Evolutionary conservation across 2,113 vertebrate genomes (phyloP).

Genomic region (Thalassarche chlororhynchos): DNA sequence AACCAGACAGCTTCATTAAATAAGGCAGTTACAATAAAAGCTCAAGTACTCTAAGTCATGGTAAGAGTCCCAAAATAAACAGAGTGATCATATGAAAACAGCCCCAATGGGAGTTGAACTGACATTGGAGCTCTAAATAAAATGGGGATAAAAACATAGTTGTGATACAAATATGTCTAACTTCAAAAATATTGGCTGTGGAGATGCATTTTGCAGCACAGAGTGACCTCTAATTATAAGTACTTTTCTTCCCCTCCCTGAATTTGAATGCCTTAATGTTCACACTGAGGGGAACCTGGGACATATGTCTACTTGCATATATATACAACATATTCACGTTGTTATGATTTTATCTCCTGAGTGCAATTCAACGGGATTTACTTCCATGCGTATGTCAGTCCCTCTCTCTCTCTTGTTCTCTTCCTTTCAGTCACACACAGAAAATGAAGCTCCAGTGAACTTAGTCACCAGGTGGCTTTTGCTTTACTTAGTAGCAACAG

Average conservation of each 20-base stretch:
- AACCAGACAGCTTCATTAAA: neutral
- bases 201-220: neutral
- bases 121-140: neutral
- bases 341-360: neutral
- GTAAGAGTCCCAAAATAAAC: neutral
- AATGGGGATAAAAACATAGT: neutral
- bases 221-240: neutral
- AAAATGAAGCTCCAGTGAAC: constrained; percentile 37
- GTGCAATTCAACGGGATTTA: neutral
- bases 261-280: neutral
- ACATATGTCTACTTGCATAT: neutral
- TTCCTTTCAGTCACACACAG: constrained; percentile 3
- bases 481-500: constrained; percentile 39
- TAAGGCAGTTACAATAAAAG: neutral
- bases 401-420: neutral
- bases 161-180: neutral
- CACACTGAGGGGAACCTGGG: neutral
- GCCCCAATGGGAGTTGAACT: neutral
- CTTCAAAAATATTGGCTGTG: neutral
- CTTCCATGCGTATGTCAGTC: neutral
- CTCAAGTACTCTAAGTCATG: neutral
- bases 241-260: neutral
- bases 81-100: neutral
- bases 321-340: neutral
- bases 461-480: constrained; percentile 50